Conservation (phyloP, 2,888 invertebrate genomes). For the Lepidocyrtinus sp. region DNA sequence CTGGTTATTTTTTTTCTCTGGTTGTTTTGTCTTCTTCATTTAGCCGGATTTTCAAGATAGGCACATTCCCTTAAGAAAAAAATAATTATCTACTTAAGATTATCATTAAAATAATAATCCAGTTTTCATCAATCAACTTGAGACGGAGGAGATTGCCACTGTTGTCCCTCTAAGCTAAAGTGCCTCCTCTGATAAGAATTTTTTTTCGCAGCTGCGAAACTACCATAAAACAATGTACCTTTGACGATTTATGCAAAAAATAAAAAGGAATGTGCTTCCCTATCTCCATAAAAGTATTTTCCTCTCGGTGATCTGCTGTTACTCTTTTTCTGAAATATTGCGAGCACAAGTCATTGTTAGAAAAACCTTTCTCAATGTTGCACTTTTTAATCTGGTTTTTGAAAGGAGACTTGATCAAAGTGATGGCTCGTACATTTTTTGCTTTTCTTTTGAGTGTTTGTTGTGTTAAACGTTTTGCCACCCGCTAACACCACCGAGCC, state of each 20-base stretch:
- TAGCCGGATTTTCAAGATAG: constrained; percentile 34
- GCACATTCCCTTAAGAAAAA: constrained; percentile 43
- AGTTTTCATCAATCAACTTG: constrained; percentile 53
- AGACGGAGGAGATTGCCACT: neutral
- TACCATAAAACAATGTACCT: constrained; percentile 2
- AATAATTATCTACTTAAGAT: constrained; percentile 45
- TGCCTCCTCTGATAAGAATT: neutral
- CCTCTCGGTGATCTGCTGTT: constrained; percentile 54
- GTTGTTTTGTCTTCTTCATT: constrained; percentile 3
- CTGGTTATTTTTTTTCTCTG: neutral
- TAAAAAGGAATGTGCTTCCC: constrained; percentile 42
- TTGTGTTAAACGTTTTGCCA: constrained; percentile 4
- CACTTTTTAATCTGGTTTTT: constrained; percentile 6
- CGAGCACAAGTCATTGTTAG: constrained; percentile 36
- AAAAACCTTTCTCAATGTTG: constrained; percentile 7
- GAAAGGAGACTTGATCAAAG: neutral
- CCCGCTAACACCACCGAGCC: neutral
- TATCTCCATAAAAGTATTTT: neutral
- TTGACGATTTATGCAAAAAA: constrained; percentile 33
- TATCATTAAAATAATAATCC: constrained; percentile 40
- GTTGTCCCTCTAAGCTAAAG: neutral
- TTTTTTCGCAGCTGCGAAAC: constrained; percentile 31
- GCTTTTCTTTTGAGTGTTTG: neutral
- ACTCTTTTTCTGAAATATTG: constrained; percentile 24
- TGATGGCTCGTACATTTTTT: neutral